Conservation (phyloP, 2,888 invertebrate species). For the Acleris emargana region DNA sequence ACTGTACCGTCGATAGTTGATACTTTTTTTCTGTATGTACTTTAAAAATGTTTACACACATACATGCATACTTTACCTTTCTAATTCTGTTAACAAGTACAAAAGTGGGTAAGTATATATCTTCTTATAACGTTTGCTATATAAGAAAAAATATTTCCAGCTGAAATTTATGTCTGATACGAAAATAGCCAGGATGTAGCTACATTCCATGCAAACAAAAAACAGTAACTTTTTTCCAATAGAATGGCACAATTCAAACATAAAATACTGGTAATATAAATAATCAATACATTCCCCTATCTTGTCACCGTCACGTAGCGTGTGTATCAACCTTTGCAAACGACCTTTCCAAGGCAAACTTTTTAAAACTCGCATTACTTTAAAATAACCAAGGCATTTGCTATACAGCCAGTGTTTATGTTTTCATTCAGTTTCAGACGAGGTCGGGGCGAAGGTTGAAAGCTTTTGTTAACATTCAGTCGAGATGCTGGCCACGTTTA, state of each 20-base stretch:
- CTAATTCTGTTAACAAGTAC: too few species aligned
- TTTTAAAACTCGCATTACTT: constrained; percentile 24
- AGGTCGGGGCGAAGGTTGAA: constrained; percentile 28
- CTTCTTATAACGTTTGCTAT: too few species aligned
- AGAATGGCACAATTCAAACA: too few species aligned
- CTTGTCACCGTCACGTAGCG: neutral
- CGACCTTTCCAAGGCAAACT: constrained; percentile 11
- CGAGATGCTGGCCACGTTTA: constrained; percentile 19
- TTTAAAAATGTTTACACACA: neutral
- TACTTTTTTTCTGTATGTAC: neutral
- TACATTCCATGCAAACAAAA: too few species aligned
- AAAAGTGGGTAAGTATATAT: too few species aligned
- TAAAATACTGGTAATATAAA: too few species aligned
- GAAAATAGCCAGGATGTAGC: too few species aligned
- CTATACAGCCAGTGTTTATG: constrained; percentile 18
- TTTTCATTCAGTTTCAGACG: constrained; percentile 16
- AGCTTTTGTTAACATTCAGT: constrained; percentile 33
- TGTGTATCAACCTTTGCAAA: constrained; percentile 9
- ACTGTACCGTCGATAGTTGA: neutral
- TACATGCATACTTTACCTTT: neutral
- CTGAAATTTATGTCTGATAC: too few species aligned
- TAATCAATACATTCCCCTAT: neutral
- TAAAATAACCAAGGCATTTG: constrained; percentile 9
- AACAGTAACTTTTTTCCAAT: too few species aligned
- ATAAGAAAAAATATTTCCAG: too few species aligned